phyloP scores from a whole-genome alignment of 2,888 invertebrate genomes.

The Carterocephalus palaemon region DNA sequence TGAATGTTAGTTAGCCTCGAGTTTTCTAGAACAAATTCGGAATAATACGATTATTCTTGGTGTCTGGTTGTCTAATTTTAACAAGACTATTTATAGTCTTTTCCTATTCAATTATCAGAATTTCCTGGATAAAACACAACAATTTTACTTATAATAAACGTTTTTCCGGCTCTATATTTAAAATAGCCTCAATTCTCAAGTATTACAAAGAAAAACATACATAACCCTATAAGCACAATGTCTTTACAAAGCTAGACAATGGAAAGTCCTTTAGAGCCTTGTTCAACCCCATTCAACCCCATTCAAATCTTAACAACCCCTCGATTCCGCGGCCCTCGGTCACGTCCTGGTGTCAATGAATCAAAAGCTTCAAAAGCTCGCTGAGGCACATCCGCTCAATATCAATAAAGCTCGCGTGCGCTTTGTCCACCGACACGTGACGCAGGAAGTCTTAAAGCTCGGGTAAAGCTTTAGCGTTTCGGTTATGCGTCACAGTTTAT shows the following conservation, averaged over 20 bases:
- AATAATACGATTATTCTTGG: too few relatives aligned
- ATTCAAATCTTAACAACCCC: too few relatives aligned
- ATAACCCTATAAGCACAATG: background rate
- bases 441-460: background rate
- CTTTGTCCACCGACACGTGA: constrained; percentile 5
- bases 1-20: too few relatives aligned
- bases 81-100: too few relatives aligned
- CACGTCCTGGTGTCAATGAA: constrained; percentile 11
- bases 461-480: background rate
- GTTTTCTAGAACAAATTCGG: too few relatives aligned
- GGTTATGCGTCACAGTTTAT: too few relatives aligned
- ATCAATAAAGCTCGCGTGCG: constrained; percentile 11
- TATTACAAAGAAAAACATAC: background rate
- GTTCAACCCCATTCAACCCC: background rate
- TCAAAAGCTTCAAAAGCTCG: constrained; percentile 9
- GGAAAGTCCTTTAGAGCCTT: background rate
- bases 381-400: constrained; percentile 8
- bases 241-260: background rate
- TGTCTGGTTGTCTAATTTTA: too few relatives aligned
- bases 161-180: too few relatives aligned
- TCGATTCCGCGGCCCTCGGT: constrained; percentile 1
- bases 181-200: too few relatives aligned
- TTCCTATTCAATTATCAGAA: too few relatives aligned
- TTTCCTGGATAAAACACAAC: too few relatives aligned
- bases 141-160: too few relatives aligned